Percentiles rank a stretch among this genome's conserved stretches.
Conservation (phyloP, 2,888 invertebrate species). For the Drosophila prolongata region DNA sequence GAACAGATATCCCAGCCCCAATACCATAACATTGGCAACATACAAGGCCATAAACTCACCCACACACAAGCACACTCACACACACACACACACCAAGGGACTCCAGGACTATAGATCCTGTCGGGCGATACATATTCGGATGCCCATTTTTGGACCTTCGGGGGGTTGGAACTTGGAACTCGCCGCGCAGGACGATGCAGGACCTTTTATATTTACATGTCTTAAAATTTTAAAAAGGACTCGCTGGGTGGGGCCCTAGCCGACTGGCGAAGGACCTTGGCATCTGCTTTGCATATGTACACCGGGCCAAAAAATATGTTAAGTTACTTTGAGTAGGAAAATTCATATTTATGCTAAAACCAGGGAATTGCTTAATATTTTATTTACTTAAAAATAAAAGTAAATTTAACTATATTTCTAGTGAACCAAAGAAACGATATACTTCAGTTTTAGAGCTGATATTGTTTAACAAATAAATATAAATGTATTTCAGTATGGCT, state of each 20-base stretch:
- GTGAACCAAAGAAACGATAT: too few species aligned
- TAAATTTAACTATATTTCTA: too few species aligned
- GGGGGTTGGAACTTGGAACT: constrained; percentile 40
- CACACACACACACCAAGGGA: constrained; percentile 2
- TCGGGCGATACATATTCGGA: constrained; percentile 69
- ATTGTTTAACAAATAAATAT: too few species aligned
- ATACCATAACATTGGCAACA: constrained; percentile 43
- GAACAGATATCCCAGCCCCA: constrained; percentile 41
- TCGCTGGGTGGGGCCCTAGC: constrained; percentile 19
- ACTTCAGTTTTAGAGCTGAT: too few species aligned
- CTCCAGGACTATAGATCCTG: constrained; percentile 60
- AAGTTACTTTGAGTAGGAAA: not conserved
- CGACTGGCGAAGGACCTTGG: constrained; percentile 60
- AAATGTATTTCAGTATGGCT: too few species aligned
- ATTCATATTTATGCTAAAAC: too few species aligned
- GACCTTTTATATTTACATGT: constrained; percentile 81
- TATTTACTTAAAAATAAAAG: too few species aligned
- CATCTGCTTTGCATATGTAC: constrained; percentile 66
- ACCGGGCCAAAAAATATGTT: not conserved
- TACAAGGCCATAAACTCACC: constrained; percentile 50
- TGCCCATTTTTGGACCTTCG: constrained; percentile 58
- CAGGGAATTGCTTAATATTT: too few species aligned
- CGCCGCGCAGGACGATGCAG: constrained; percentile 60
- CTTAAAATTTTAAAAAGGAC: constrained; percentile 81
- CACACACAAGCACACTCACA: constrained; percentile 21